Evolutionary conservation across 2,113 vertebrate genomes (phyloP).

Genomic region (Catharus minimus): DNA sequence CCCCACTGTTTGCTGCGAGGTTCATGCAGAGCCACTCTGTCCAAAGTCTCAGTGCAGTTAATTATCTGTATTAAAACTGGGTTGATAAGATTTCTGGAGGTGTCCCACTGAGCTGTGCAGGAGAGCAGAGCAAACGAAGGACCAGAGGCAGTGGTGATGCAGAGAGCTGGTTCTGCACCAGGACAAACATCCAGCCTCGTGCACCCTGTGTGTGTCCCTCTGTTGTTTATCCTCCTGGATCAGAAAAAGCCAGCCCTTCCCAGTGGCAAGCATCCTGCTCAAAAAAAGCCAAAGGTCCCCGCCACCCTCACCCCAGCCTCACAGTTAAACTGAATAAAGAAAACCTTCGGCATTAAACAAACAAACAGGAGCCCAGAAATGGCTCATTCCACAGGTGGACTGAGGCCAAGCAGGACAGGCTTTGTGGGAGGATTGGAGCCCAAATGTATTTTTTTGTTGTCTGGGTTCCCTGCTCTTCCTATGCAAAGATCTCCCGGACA

Average conservation of each 20-base stretch:
- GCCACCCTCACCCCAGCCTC: neutral
- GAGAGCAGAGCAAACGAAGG: slow-evolving; percentile 29
- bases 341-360: neutral
- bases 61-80: slow-evolving; percentile 61
- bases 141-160: neutral
- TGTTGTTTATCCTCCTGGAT: neutral
- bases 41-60: slow-evolving; percentile 60
- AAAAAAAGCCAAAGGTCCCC: neutral
- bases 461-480: neutral
- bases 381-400: neutral
- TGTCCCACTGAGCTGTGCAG: slow-evolving; percentile 45
- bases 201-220: neutral
- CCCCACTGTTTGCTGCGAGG: slow-evolving; percentile 46
- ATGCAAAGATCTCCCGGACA: neutral
- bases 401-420: neutral
- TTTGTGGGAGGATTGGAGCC: neutral
- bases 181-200: neutral
- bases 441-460: neutral
- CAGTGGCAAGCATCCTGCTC: neutral
- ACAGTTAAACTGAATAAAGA: neutral
- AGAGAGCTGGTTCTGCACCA: neutral
- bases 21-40: slow-evolving; percentile 39
- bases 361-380: neutral
- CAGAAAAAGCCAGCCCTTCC: neutral
- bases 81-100: slow-evolving; percentile 55